Conservation (phyloP, 2,797 vertebrate species). For the Pseudochromis fuscus region DNA sequence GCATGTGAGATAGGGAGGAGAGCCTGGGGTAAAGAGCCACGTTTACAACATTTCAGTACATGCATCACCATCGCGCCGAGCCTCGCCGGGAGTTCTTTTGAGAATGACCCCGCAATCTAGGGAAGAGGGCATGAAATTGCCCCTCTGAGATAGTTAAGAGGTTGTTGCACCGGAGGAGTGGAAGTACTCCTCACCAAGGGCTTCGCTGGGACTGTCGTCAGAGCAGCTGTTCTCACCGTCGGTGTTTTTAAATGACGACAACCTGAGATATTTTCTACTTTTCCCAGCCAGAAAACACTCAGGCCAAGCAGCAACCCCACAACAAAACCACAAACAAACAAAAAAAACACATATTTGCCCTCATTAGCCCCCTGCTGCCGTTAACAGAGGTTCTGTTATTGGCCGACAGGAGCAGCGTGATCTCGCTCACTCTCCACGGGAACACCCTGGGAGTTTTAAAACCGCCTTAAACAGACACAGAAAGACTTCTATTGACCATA, state of each 20-base stretch:
- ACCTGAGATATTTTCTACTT: constrained; percentile 23
- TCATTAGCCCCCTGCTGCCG: constrained; percentile 43
- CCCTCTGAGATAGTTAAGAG: constrained; percentile 65
- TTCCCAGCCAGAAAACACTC: constrained; percentile 30
- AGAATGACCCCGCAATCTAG: constrained; percentile 71
- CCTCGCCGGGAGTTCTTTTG: constrained; percentile 58
- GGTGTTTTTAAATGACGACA: constrained; percentile 15
- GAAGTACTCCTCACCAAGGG: constrained; percentile 42
- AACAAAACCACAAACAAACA: too few relatives aligned
- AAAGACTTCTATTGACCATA: constrained; percentile 47
- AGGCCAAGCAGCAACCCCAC: not conserved
- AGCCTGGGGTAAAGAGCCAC: constrained; percentile 41
- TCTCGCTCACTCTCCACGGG: not conserved
- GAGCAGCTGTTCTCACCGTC: constrained; percentile 29
- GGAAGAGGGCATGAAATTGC: constrained; percentile 75
- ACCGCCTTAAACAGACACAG: constrained; percentile 20
- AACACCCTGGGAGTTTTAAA: constrained; percentile 31
- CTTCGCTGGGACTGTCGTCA: constrained; percentile 17
- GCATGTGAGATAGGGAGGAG: constrained; percentile 38
- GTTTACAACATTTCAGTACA: constrained; percentile 60
- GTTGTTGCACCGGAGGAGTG: constrained; percentile 59
- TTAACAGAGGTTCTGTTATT: constrained; percentile 43
- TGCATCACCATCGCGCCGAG: constrained; percentile 58
- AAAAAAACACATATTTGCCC: constrained; percentile 37
- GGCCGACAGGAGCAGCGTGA: constrained; percentile 37